phyloP scores from a whole-genome alignment of 2,888 invertebrate genomes.

The Polydesmus complanatus region DNA sequence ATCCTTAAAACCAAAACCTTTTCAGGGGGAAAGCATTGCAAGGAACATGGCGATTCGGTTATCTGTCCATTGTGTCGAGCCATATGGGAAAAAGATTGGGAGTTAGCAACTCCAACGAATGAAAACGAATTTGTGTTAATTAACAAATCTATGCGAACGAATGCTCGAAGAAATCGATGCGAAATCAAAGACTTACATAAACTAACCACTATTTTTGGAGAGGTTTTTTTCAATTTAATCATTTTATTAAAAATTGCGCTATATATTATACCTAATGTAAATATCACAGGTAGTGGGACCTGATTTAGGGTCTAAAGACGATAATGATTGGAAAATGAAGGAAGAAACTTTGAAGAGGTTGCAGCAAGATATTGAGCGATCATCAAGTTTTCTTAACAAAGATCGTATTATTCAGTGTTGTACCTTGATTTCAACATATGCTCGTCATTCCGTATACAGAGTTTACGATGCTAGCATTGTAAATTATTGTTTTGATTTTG shows the following conservation, averaged over 20 bases:
- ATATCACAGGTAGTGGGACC: slow-evolving; percentile 30
- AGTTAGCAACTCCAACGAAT: neutral
- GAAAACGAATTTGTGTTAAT: neutral
- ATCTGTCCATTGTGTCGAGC: slow-evolving; percentile 34
- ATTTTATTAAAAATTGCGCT: neutral
- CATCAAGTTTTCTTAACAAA: slow-evolving; percentile 24
- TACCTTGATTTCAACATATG: slow-evolving; percentile 31
- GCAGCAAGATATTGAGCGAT: slow-evolving; percentile 23
- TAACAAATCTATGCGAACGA: neutral
- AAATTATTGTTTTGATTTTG: neutral
- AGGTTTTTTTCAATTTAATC: too few relatives aligned
- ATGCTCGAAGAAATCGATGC: neutral
- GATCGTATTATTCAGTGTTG: slow-evolving; percentile 28
- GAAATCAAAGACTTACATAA: neutral
- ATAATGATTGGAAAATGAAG: slow-evolving; percentile 31
- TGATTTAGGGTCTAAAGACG: slow-evolving; percentile 33
- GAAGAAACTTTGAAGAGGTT: slow-evolving; percentile 27
- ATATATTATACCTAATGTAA: neutral
- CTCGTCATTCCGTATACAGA: slow-evolving; percentile 35
- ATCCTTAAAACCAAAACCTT: too few relatives aligned
- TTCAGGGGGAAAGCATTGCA: slow-evolving; percentile 34
- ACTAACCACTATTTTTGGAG: neutral
- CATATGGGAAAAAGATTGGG: slow-evolving; percentile 25
- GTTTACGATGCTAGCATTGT: slow-evolving; percentile 36
- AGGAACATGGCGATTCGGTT: slow-evolving; percentile 30